phyloP scores from a whole-genome alignment of 2,888 invertebrate genomes.

The Euphydryas editha region DNA sequence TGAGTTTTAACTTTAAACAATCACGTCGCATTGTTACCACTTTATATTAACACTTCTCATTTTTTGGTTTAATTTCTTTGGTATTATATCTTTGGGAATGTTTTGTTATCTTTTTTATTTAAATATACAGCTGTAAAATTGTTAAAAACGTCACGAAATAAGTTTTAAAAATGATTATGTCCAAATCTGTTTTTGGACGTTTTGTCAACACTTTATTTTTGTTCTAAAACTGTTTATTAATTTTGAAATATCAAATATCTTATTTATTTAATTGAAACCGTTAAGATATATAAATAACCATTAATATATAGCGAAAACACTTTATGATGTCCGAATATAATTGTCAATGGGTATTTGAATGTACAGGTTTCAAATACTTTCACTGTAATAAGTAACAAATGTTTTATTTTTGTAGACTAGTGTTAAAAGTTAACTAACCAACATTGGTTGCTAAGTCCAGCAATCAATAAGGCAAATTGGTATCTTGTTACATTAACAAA shows the following conservation, averaged over 20 bases:
- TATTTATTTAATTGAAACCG: no score
- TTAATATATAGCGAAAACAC: no score
- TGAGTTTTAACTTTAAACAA: conserved; percentile 73
- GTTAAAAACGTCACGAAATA: not conserved
- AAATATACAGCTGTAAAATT: not conserved
- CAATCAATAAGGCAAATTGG: conserved; percentile 42
- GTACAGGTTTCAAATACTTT: not conserved
- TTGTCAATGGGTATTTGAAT: not conserved
- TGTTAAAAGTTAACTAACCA: conserved; percentile 13
- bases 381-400: not conserved
- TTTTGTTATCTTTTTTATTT: conserved; percentile 23
- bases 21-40: conserved; percentile 68
- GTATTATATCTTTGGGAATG: conserved; percentile 45
- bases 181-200: not conserved
- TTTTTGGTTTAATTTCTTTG: conserved; percentile 41
- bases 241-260: not conserved
- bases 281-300: no score
- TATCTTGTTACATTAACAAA: conserved; percentile 35
- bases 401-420: not conserved
- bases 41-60: conserved; percentile 43
- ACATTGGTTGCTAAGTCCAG: conserved; percentile 34
- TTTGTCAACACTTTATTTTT: no score
- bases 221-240: not conserved
- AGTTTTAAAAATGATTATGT: not conserved
- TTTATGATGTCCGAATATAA: no score